Percentiles rank a stretch among this genome's conserved stretches.
phyloP scores from a whole-genome alignment of 2,113 vertebrate species.

The Mus pahari region DNA sequence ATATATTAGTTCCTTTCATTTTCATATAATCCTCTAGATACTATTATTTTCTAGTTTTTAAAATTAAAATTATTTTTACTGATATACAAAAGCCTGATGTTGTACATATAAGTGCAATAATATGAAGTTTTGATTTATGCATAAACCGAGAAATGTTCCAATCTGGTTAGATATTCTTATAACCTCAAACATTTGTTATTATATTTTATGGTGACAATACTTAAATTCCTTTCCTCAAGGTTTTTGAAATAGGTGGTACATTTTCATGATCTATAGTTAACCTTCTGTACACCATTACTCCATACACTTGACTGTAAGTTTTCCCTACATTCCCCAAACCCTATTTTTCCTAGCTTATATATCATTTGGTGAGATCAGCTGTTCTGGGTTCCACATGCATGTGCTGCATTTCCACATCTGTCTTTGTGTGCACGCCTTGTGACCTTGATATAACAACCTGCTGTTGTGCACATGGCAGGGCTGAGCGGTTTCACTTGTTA shows the following conservation, averaged over 20 bases:
- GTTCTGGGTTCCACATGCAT: not conserved
- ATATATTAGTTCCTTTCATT: not conserved
- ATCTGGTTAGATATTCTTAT: not conserved
- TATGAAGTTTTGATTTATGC: not conserved
- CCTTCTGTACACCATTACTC: not conserved
- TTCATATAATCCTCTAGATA: not conserved
- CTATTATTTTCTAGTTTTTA: not conserved
- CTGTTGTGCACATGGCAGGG: not conserved
- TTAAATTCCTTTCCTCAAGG: too few relatives aligned
- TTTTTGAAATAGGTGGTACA: not conserved
- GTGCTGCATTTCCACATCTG: not conserved
- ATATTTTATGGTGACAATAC: not conserved
- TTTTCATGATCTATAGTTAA: not conserved
- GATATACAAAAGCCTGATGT: not conserved
- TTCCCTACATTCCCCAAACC: fast-evolving
- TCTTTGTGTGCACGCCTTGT: not conserved
- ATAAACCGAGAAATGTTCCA: not conserved
- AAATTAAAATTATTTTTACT: not conserved
- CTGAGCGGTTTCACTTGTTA: not conserved
- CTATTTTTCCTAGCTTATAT: not conserved
- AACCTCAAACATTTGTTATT: not conserved
- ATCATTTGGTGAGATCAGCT: not conserved
- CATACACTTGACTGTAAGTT: not conserved
- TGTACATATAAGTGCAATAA: not conserved
- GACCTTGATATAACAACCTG: not conserved